Conservation (phyloP, 2,888 invertebrate species). For the Mimumesa dahlbomi region DNA sequence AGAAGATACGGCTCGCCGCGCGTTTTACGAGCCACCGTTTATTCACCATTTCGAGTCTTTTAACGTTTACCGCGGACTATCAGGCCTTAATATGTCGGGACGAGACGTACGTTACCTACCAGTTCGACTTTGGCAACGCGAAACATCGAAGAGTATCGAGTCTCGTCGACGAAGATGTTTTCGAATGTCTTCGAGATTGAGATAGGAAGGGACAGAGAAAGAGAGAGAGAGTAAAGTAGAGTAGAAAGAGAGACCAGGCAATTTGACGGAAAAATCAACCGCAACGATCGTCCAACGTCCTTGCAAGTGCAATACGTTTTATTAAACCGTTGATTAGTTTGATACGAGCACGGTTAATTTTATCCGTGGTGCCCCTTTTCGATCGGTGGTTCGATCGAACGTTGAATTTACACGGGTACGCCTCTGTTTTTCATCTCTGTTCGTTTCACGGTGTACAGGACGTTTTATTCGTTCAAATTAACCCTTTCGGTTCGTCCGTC, state of each 20-base stretch:
- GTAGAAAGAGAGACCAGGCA: neutral
- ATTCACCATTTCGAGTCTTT: conserved; percentile 75
- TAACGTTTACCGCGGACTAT: conserved; percentile 66
- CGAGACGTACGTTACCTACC: too few relatives aligned
- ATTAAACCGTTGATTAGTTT: conserved; percentile 11
- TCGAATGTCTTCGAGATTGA: conserved; percentile 13
- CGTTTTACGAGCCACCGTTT: conserved; percentile 75
- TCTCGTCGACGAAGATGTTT: neutral
- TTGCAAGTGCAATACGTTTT: conserved; percentile 15
- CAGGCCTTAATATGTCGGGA: conserved; percentile 39
- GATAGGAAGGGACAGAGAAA: too few relatives aligned
- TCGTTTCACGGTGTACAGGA: neutral
- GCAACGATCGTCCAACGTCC: conserved; percentile 19
- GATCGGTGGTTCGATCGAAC: neutral
- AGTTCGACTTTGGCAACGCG: too few relatives aligned
- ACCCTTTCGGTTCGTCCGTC: neutral
- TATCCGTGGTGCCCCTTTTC: neutral
- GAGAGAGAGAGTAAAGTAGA: too few relatives aligned
- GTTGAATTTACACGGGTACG: conserved; percentile 14
- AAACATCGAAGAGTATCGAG: neutral
- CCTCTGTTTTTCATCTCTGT: conserved; percentile 2
- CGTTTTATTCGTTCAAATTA: too few relatives aligned
- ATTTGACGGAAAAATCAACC: neutral
- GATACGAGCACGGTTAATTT: neutral
- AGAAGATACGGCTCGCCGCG: conserved; percentile 68